Evolutionary conservation across 2,797 vertebrate species (phyloP).

Genomic region (Prunella strophiata): DNA sequence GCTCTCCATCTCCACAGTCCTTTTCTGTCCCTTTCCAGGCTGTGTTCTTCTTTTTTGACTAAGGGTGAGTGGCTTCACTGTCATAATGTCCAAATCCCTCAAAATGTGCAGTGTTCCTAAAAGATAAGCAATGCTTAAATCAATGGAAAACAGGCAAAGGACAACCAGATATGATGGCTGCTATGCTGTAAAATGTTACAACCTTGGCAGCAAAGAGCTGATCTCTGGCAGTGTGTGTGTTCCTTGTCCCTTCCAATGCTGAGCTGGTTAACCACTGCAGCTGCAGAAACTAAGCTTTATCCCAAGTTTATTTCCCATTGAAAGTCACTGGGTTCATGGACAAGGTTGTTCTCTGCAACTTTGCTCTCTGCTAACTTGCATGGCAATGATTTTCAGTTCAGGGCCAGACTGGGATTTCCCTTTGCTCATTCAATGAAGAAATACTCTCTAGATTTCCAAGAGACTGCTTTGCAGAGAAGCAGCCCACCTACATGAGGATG

Average conservation of each 20-base stretch:
- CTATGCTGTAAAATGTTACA: not conserved
- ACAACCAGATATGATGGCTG: not conserved
- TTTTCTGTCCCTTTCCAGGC: not conserved
- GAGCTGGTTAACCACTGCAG: not conserved
- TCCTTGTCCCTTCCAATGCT: not conserved
- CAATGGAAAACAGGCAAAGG: not conserved
- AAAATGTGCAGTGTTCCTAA: not conserved
- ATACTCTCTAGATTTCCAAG: not conserved
- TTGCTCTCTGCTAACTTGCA: not conserved
- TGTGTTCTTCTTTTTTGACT: not conserved
- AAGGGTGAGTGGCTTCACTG: not conserved
- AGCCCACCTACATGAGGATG: not conserved
- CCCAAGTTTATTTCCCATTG: not conserved
- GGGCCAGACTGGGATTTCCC: not conserved
- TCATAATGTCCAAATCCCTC: not conserved
- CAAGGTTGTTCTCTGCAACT: not conserved
- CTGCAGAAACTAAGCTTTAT: not conserved
- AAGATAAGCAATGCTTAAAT: not conserved
- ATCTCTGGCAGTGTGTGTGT: rapidly evolving
- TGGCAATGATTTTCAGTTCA: not conserved
- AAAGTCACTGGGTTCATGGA: not conserved
- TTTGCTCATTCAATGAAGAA: not conserved
- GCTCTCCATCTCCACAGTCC: not conserved
- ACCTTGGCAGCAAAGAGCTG: not conserved
- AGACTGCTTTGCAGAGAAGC: not conserved